Evolutionary conservation across 2,797 vertebrate genomes (phyloP).

Genomic region (Chloroceryle inda): DNA sequence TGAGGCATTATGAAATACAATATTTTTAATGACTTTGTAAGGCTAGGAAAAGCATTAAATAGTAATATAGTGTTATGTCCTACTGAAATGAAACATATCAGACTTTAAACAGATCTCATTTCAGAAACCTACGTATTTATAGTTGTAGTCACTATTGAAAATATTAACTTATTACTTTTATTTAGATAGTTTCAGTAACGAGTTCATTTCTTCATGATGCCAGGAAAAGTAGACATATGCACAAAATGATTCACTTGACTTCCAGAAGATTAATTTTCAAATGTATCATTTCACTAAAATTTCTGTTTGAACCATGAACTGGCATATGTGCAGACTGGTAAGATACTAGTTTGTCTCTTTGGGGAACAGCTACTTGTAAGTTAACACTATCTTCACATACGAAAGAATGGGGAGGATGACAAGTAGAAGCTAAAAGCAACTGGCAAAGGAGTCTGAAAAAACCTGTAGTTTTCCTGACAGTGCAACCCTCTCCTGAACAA

Average conservation of each 20-base stretch:
- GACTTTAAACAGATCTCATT: not conserved
- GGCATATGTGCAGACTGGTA: not conserved
- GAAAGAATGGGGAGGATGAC: not conserved
- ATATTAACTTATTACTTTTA: not conserved
- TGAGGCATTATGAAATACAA: not conserved
- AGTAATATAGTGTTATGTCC: not conserved
- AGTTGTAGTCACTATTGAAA: not conserved
- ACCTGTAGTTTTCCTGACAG: slow-evolving; percentile 10
- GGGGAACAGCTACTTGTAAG: not conserved
- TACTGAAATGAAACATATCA: not conserved
- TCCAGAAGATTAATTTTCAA: not conserved
- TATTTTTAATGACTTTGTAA: not conserved
- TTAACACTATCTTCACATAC: not conserved
- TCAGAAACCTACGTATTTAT: not conserved
- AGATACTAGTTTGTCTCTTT: not conserved
- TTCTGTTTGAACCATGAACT: not conserved
- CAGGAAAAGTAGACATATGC: not conserved
- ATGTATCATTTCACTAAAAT: not conserved
- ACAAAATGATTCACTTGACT: not conserved
- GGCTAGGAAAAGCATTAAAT: not conserved
- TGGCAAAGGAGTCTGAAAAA: slow-evolving; percentile 43
- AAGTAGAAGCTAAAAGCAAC: not conserved
- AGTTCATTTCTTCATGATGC: not conserved
- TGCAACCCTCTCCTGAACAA: slow-evolving; percentile 39
- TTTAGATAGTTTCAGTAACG: not conserved